Percentiles rank a stretch among this genome's conserved stretches.
phyloP scores from a whole-genome alignment of 2,888 invertebrate genomes.

The Sarcophaga subvicina region DNA sequence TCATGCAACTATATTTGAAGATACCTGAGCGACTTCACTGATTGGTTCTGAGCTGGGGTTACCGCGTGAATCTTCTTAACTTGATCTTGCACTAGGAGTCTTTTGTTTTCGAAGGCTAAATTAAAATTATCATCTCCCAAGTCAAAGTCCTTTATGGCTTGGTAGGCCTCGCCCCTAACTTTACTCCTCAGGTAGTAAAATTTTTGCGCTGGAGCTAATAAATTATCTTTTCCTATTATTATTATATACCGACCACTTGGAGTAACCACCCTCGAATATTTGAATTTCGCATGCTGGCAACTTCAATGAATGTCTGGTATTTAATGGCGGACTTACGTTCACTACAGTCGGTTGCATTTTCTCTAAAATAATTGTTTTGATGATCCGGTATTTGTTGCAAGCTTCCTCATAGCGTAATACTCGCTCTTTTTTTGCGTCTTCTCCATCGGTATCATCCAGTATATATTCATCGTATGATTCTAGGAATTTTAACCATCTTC shows the following conservation, averaged over 20 bases:
- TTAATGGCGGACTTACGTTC: no score
- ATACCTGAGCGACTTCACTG: neutral
- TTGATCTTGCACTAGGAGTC: neutral
- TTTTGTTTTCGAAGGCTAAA: neutral
- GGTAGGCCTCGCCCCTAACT: constrained; percentile 10
- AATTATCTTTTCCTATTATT: no score
- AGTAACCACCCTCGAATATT: no score
- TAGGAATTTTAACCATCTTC: neutral
- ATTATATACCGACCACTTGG: no score
- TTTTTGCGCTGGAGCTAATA: neutral
- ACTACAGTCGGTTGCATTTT: no score
- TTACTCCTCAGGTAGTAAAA: neutral
- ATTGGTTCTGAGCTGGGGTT: neutral
- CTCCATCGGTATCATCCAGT: neutral
- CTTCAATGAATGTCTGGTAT: no score
- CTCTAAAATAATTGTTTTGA: neutral
- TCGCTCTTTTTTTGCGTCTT: neutral
- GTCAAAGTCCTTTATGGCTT: neutral
- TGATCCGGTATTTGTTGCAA: neutral
- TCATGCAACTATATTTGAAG: neutral
- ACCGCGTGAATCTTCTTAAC: neutral
- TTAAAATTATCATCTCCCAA: constrained; percentile 5
- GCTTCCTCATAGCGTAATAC: neutral
- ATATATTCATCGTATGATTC: constrained; percentile 9
- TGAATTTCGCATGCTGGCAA: no score